These are phyloP conservation scores for Prenolepis imparis DNA, from an alignment of 2,888 invertebrate species.

Conservation along the genomic window DNA sequence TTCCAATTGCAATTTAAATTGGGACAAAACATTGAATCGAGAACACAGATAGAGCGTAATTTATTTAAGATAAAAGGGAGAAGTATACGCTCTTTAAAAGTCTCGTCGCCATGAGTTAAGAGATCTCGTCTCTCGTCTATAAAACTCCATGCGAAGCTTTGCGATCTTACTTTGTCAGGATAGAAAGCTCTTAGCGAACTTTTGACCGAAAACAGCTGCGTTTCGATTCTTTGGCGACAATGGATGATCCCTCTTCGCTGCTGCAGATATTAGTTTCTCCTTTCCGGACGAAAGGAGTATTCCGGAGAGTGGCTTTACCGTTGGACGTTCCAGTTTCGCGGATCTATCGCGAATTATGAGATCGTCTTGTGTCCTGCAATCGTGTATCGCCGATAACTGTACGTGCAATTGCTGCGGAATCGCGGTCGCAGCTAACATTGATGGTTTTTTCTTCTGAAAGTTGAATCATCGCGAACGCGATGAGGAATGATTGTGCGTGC, in stretches of 20 bases:
- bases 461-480: neutral
- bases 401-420: slow-evolving; percentile 48
- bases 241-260: neutral
- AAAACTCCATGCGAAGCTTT: slow-evolving; percentile 14
- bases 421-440: slow-evolving; percentile 4
- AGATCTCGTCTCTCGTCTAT: neutral
- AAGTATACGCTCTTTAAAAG: neutral
- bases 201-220: slow-evolving; percentile 21
- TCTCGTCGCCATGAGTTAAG: neutral
- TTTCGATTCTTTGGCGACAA: slow-evolving; percentile 9
- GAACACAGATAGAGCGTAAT: slow-evolving; percentile 12
- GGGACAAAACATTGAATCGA: neutral
- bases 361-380: slow-evolving; percentile 28
- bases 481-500: slow-evolving; percentile 22
- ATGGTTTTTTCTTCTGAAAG: neutral
- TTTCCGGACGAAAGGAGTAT: slow-evolving; percentile 38
- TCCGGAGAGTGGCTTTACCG: slow-evolving; percentile 64
- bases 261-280: slow-evolving; percentile 22
- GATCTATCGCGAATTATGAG: slow-evolving; percentile 66
- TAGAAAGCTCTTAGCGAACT: slow-evolving; percentile 42
- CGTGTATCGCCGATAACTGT: slow-evolving; percentile 65
- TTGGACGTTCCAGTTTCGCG: slow-evolving; percentile 68
- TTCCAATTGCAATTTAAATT: slow-evolving; percentile 4
- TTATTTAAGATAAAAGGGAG: slow-evolving; percentile 9
- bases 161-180: slow-evolving; percentile 9